These are phyloP conservation scores for Malacosoma neustria DNA, from an alignment of 2,888 invertebrate genomes.

Conservation along the genomic window DNA sequence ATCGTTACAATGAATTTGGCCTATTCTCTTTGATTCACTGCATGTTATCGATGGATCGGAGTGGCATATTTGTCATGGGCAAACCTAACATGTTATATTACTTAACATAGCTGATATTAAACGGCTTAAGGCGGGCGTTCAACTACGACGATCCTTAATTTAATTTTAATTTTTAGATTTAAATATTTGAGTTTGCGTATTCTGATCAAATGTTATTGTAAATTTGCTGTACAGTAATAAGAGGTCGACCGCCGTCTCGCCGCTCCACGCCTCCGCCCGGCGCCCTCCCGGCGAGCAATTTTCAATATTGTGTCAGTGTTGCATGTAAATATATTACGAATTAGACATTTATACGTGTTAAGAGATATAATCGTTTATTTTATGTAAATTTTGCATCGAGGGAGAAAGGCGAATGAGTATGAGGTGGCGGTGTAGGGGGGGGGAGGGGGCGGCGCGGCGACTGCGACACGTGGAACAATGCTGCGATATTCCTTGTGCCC, in stretches of 20 bases:
- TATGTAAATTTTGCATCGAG: slow-evolving; percentile 43
- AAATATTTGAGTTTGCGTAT: slow-evolving; percentile 67
- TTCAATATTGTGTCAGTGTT: slow-evolving; percentile 50
- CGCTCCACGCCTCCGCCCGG: slow-evolving; percentile 29
- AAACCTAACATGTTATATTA: slow-evolving; percentile 53
- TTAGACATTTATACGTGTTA: slow-evolving; percentile 59
- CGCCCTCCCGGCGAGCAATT: slow-evolving; percentile 60
- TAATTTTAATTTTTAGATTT: slow-evolving; percentile 56
- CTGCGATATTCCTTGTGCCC: slow-evolving; percentile 72
- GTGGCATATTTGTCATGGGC: slow-evolving; percentile 59
- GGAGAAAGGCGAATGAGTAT: slow-evolving; percentile 23
- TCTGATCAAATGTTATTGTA: slow-evolving; percentile 69
- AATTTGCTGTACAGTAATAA: slow-evolving; percentile 63
- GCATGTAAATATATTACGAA: slow-evolving; percentile 69
- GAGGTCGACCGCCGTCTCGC: slow-evolving; percentile 42
- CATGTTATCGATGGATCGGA: slow-evolving; percentile 17
- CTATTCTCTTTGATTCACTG: slow-evolving; percentile 49
- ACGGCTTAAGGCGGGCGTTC: slow-evolving; percentile 66
- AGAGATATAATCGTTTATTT: slow-evolving; percentile 63
- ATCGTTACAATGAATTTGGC: slow-evolving; percentile 63
- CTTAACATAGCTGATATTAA: slow-evolving; percentile 67
- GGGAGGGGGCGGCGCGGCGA: slow-evolving; percentile 34
- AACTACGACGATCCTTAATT: slow-evolving; percentile 46
- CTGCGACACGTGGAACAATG: slow-evolving; percentile 60
- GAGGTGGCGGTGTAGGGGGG: slow-evolving; percentile 17